These are phyloP conservation scores for Epinephelus awoara DNA, from an alignment of 2,797 vertebrate species.

Conservation along the genomic window DNA sequence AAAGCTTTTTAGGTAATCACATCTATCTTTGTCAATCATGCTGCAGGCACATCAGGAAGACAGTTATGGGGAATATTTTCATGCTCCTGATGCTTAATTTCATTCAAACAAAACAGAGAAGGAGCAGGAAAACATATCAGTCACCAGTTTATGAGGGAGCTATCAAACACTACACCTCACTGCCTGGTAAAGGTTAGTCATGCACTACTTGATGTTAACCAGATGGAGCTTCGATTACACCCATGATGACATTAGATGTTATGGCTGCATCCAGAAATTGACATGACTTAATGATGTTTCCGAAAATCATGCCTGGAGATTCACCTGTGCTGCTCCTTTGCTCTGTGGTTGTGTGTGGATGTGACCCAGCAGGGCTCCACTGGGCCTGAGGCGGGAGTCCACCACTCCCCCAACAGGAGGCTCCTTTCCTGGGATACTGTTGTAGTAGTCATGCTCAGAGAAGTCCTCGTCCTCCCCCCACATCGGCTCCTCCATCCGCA, in stretches of 20 bases:
- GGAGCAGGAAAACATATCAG: slow-evolving; percentile 37
- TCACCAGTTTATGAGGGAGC: slow-evolving; percentile 20
- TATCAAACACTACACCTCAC: slow-evolving; percentile 17
- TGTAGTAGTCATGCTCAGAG: slow-evolving; percentile 93
- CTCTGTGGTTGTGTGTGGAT: slow-evolving; percentile 84
- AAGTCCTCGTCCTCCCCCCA: slow-evolving; percentile 92
- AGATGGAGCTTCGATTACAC: slow-evolving; percentile 34
- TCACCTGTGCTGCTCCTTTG: slow-evolving; percentile 85
- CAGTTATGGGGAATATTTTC: slow-evolving; percentile 30
- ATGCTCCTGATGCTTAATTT: slow-evolving; percentile 14
- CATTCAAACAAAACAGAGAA: slow-evolving; percentile 26
- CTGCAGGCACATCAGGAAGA: slow-evolving; percentile 51
- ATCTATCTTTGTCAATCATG: slow-evolving; percentile 55
- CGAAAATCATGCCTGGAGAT: background rate
- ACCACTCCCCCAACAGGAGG: slow-evolving; percentile 93
- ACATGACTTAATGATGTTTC: background rate
- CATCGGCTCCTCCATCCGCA: slow-evolving; percentile 86
- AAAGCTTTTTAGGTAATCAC: slow-evolving; percentile 39
- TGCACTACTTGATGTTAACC: slow-evolving; percentile 13
- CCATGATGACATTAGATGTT: slow-evolving; percentile 6
- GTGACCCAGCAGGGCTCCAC: slow-evolving; percentile 77
- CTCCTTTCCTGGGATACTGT: slow-evolving; percentile 98
- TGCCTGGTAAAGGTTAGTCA: slow-evolving; percentile 2
- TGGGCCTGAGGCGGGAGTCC: slow-evolving; percentile 89
- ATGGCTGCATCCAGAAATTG: background rate